Conservation (phyloP, 2,888 invertebrate genomes). For the Dasypolia templi region DNA sequence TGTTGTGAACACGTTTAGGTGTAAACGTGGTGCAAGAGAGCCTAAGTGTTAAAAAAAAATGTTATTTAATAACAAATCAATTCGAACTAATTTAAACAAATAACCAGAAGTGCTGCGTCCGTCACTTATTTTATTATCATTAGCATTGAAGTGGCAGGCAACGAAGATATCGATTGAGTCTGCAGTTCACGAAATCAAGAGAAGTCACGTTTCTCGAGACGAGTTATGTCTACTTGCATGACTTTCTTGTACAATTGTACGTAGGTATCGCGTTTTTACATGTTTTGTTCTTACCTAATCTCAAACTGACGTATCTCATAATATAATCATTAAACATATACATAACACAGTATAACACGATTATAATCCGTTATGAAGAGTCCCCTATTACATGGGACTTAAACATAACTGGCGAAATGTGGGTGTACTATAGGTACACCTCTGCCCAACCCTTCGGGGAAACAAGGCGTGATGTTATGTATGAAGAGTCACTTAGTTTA, state of each 20-base stretch:
- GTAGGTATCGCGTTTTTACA: slow-evolving; percentile 1
- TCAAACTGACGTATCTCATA: background rate
- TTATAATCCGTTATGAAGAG: background rate
- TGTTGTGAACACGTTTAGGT: background rate
- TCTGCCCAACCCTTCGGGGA: too few relatives aligned
- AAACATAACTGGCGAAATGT: too few relatives aligned
- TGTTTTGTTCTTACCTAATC: slow-evolving; percentile 36
- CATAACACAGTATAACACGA: background rate
- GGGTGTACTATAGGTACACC: too few relatives aligned
- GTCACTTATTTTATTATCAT: slow-evolving; percentile 35
- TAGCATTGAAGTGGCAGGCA: slow-evolving; percentile 32
- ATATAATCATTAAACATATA: background rate
- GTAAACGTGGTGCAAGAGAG: background rate
- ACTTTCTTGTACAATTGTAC: slow-evolving; percentile 31
- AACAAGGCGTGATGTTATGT: too few relatives aligned
- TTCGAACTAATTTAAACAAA: slow-evolving; percentile 24
- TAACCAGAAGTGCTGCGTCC: slow-evolving; percentile 16
- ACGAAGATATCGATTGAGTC: slow-evolving; percentile 48
- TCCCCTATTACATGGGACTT: too few relatives aligned
- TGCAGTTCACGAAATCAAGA: slow-evolving; percentile 49
- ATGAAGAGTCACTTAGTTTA: background rate
- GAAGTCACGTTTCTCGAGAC: slow-evolving; percentile 59
- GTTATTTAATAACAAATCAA: background rate
- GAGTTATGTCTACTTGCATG: slow-evolving; percentile 24
- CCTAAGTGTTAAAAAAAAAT: background rate